phyloP scores from a whole-genome alignment of 2,888 invertebrate species.

The Xanthia icteritia region DNA sequence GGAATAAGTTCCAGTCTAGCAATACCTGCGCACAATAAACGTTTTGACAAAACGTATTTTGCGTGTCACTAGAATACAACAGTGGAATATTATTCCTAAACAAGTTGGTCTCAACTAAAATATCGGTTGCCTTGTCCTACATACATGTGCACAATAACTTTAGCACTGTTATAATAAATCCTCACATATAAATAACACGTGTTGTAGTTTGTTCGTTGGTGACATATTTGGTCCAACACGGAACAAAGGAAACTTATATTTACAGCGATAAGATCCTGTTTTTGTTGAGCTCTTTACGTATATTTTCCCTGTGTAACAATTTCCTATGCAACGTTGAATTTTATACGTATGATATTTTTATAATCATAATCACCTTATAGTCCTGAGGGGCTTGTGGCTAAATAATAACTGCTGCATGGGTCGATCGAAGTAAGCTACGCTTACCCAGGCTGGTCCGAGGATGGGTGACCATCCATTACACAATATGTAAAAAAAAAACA shows the following conservation, averaged over 20 bases:
- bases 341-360: background rate
- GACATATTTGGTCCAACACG: slow-evolving; percentile 53
- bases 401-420: no score
- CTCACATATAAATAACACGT: slow-evolving; percentile 28
- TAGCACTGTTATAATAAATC: slow-evolving; percentile 39
- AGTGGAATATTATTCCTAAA: slow-evolving; percentile 2
- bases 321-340: background rate
- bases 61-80: background rate
- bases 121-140: slow-evolving; percentile 33
- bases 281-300: slow-evolving; percentile 11
- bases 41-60: background rate
- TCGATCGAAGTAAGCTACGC: no score
- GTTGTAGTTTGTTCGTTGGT: slow-evolving; percentile 17
- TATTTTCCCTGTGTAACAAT: slow-evolving; percentile 8
- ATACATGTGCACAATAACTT: slow-evolving; percentile 27
- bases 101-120: slow-evolving; percentile 5
- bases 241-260: slow-evolving; percentile 37
- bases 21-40: no score
- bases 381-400: background rate
- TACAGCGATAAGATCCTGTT: slow-evolving; percentile 41
- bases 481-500: no score
- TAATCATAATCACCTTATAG: background rate
- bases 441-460: background rate
- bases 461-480: no score
- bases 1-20: no score